Base-by-base conservation (phyloP, 2,113 vertebrate species). In the Edolisoma coerulescens region DNA sequence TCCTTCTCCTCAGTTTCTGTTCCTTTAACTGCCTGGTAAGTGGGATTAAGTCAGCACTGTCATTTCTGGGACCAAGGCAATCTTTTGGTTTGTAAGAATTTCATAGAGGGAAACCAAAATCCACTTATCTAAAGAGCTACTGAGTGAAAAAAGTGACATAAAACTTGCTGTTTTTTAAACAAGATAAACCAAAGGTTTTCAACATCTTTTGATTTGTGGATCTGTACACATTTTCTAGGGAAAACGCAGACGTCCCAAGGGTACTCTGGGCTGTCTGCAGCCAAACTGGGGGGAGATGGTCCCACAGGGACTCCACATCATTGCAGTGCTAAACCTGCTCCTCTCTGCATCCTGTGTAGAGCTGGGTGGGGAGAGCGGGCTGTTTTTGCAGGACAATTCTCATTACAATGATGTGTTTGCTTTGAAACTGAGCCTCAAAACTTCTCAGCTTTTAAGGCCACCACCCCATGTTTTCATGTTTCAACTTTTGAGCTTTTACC, bases 351-450 rank as follows among this genome's bases (percentile, higher is more conserved):
- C 64, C 39, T 0, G 0, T 59, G 42, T 6, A 2, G 73, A 49
- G 56, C 73, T 60, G 76, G 44, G 49, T 52, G 68, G 52, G 22
- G 68, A 88, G 47, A 56, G 37, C 20, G 1, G 57, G 1, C 0
- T 76, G 67, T 73, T 89, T 89, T 68, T 80, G 23, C 73, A 84
- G 76, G 59, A 77, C 53, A 35, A 8, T 84, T 84, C 77, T 87
- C 68, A 44, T 93, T 76, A 65, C 54, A 52, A 35, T 15, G 35
- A 77, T 28, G 8, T 80, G 53, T 94, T 95, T 89, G 68, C 77
- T 89, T 95, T 94, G 90, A 91, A 93, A 84, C 81, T 3, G 37
- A 87, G 68, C 81, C 68, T 69, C 50, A 81, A 78, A 89, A 78
- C 67, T 47, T 53, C 76, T 35, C 57, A 3, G 67, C 74, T 89